Evolutionary conservation across 2,888 invertebrate species (phyloP).

Genomic region (Anthoptus insignis): DNA sequence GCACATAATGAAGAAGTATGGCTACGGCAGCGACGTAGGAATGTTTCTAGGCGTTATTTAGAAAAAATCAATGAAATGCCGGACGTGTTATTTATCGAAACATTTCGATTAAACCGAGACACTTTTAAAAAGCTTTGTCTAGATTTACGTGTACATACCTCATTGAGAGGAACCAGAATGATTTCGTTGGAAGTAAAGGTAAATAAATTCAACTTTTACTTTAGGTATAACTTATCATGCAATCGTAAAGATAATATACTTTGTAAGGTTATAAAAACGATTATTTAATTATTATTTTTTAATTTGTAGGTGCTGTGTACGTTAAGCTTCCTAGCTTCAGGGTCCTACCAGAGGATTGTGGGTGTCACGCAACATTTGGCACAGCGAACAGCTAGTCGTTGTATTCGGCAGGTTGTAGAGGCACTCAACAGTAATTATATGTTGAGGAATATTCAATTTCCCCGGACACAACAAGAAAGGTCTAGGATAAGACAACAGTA

Average conservation of each 20-base stretch:
- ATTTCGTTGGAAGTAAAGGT: conserved; percentile 40
- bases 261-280: too few species aligned
- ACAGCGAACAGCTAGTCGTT: conserved; percentile 45
- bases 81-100: conserved; percentile 26
- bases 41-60: conserved; percentile 9
- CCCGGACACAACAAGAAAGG: conserved; percentile 39
- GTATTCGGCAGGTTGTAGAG: conserved; percentile 44
- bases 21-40: background rate
- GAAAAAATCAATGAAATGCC: conserved; percentile 41
- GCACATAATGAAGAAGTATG: background rate
- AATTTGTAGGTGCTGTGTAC: conserved; percentile 36
- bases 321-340: conserved; percentile 43
- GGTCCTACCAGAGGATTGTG: conserved; percentile 44
- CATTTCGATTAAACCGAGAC: conserved; percentile 30
- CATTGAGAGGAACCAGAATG: conserved; percentile 36
- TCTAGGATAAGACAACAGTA: conserved; percentile 38
- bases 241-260: background rate
- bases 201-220: conserved; percentile 1
- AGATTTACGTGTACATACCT: conserved; percentile 22
- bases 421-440: conserved; percentile 32
- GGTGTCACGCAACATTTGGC: conserved; percentile 41
- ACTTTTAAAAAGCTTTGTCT: conserved; percentile 24
- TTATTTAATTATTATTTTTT: conserved; percentile 9
- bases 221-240: too few species aligned
- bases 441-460: conserved; percentile 37